Evolutionary conservation across 2,797 vertebrate species (phyloP), one percentile per base, ranked within the genome.

Genomic region (Hylomyscus alleni): DNA sequence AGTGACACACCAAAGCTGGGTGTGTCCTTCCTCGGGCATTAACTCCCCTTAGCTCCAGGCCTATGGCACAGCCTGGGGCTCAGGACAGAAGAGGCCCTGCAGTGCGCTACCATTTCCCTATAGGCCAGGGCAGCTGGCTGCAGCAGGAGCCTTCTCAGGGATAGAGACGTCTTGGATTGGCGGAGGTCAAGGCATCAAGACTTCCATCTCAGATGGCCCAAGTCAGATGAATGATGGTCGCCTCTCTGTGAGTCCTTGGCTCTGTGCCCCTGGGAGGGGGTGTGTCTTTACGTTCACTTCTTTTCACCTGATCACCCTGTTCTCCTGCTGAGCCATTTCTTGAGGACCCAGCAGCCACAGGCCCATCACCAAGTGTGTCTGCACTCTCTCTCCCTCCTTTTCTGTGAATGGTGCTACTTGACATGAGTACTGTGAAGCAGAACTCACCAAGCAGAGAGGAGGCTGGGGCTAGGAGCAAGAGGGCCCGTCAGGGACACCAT

Each of bases 371-470:
- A 0, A 17, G 34, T 34, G 54, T 54, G 52, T 65, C 84, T 44
- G n/a, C 6, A 19, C 50, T 54, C 86, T 52, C 1, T 67, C 76
- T 52, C 89, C 47, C 65, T n/a, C 54, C n/a, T 47, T 69, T 56
- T 60, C 5, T 44, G 10, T 31, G 1, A 1, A 26, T 3, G 73
- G 24, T 47, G 12, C 58, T 44, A 3, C 87, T 96, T 83, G 80
- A 72, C 75, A 77, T 40, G 44, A 91, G 78, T 94, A 72, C 80
- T 52, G 69, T 87, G 76, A 96, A 93, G 82, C 34, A 2, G 83
- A 52, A 11, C 65, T 87, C 58, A 10, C n/a, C 76, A 77, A 80
- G 72, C 93, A 91, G 72, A 82, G 91, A 95, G 50, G n/a, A 69
- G 44, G 34, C 37, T 26, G 54, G 50, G 34, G 24, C 34, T 34